Conservation (phyloP, 2,888 invertebrate genomes). For the Callinectes sapidus region DNA sequence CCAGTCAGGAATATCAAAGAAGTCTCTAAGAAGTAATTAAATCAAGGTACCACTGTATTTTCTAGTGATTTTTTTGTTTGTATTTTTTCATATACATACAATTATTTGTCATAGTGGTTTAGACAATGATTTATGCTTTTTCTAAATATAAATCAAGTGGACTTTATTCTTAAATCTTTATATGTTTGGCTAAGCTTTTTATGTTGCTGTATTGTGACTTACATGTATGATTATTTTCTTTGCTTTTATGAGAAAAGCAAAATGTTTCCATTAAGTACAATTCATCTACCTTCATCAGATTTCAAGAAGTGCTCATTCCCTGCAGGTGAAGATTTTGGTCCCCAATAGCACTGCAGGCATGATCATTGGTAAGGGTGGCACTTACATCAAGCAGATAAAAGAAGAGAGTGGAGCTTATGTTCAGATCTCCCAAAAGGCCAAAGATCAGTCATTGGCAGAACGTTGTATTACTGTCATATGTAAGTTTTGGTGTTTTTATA, state of each 20-base stretch:
- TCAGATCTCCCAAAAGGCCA: constrained; percentile 97
- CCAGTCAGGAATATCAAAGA: background rate
- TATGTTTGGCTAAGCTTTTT: background rate
- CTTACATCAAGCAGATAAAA: constrained; percentile 96
- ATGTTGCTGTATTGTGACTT: background rate
- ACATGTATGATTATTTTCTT: constrained; percentile 23
- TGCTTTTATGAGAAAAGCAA: constrained; percentile 30
- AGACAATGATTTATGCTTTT: background rate
- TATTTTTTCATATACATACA: background rate
- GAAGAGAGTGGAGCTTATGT: constrained; percentile 96
- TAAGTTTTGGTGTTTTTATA: constrained; percentile 74
- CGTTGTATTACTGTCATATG: constrained; percentile 96
- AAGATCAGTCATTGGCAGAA: constrained; percentile 89
- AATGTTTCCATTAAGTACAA: constrained; percentile 62
- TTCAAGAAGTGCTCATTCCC: constrained; percentile 70
- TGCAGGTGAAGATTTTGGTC: constrained; percentile 91
- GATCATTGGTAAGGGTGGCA: constrained; percentile 97
- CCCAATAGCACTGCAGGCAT: constrained; percentile 98
- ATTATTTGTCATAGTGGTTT: background rate
- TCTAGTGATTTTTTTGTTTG: background rate
- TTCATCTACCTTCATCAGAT: constrained; percentile 69
- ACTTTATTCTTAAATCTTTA: constrained; percentile 27
- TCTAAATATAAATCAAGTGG: background rate
- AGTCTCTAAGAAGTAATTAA: background rate
- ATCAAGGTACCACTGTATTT: constrained; percentile 17